Conservation (phyloP, 2,888 invertebrate genomes). For the Melipona bicolor region DNA sequence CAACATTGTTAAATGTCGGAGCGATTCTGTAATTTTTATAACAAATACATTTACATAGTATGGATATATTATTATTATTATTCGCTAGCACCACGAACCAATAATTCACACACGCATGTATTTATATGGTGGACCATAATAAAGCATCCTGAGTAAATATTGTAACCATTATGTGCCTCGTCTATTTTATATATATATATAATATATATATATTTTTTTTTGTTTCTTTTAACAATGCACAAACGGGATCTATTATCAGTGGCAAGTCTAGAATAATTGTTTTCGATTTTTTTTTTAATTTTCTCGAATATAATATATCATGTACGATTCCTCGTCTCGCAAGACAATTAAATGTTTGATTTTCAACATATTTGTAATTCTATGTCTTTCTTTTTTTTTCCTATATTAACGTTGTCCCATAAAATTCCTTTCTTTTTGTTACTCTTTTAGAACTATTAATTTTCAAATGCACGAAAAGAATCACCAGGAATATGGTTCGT, state of each 20-base stretch:
- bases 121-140: slow-evolving; percentile 79
- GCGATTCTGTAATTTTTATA: slow-evolving; percentile 68
- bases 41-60: slow-evolving; percentile 79
- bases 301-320: slow-evolving; percentile 59
- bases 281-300: slow-evolving; percentile 51
- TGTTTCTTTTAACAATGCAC: slow-evolving; percentile 77
- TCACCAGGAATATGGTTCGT: slow-evolving; percentile 75
- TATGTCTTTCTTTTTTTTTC: slow-evolving; percentile 22
- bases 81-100: slow-evolving; percentile 82
- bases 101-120: slow-evolving; percentile 79
- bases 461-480: slow-evolving; percentile 70
- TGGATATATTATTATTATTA: slow-evolving; percentile 72
- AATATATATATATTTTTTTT: not conserved
- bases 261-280: slow-evolving; percentile 67
- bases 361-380: slow-evolving; percentile 73
- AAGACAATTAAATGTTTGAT: slow-evolving; percentile 76
- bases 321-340: slow-evolving; percentile 61
- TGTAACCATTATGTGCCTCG: slow-evolving; percentile 83
- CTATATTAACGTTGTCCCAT: slow-evolving; percentile 60
- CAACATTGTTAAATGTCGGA: slow-evolving; percentile 72
- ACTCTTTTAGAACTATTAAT: slow-evolving; percentile 62
- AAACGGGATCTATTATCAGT: slow-evolving; percentile 73
- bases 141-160: slow-evolving; percentile 85
- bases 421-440: slow-evolving; percentile 28
- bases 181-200: slow-evolving; percentile 62